Base-by-base conservation (phyloP, 2,113 vertebrate species). In the Actinemys pallida region DNA sequence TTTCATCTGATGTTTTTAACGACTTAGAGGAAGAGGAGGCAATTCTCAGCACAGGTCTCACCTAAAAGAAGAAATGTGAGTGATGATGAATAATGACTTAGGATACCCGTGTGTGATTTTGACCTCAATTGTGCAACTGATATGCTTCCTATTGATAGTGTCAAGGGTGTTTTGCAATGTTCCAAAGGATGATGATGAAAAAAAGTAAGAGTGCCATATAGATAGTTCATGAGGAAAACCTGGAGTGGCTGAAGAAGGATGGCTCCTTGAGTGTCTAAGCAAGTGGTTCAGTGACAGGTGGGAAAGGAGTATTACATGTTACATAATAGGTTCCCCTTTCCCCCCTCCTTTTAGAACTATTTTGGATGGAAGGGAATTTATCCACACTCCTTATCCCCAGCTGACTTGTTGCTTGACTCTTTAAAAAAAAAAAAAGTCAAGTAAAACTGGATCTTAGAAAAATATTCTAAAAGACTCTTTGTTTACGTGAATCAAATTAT, bases 101-200 rank as follows among this genome's bases (percentile, higher is more conserved):
- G 80, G 81, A 92, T 78, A 94, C 8, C 17, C 76, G 54, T 24
- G 19, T 83, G 81, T 93, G 86, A 94, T 89, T 92, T 84, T 81
- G 92, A 91, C 69, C 81, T 92, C 79, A 56, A 10, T 65, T 88
- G 84, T 88, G 47, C 69, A 88, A 93, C 90, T 87, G 85, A 95
- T 93, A 78, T 92, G 59, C 87, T 96, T 97, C 93, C 96, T 93
- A 84, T 83, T 97, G 95, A 96, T 0, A 1, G 62, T 49, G 10
- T 86, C 91, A 80, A 94, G 52, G 13, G 81, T 96, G 53, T 88
- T 97, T 83, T 89, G 95, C 83, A 97, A 95, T 29, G 80, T 42
- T 84, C 84, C n/a, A 81, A 69, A 86, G 39, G 72, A 95, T 2
- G 54, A 75, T 72, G 81, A 84, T 45, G 80, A 35, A 94, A 87